Evolutionary conservation across 2,113 vertebrate species (phyloP), one percentile per base, ranked within the genome.

Genomic region (Mus spicilegus): DNA sequence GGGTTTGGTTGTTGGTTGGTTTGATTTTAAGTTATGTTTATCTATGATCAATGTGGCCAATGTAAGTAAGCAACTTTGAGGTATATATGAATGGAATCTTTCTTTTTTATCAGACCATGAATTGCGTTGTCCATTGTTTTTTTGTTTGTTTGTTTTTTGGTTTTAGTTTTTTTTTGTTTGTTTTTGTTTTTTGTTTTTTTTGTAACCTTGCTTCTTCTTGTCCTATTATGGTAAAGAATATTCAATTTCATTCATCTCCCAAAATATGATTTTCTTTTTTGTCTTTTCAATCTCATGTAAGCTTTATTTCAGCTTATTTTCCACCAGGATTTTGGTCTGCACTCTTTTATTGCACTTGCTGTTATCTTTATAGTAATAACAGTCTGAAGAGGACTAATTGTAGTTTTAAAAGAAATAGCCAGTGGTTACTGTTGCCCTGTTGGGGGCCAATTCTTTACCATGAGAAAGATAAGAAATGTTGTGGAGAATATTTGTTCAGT

Each of bases 391-490:
- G 39, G 39, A n/a, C 5, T 80, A 87, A 46, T 36, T 90, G 42
- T 28, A 58, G 67, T 93, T 89, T 89, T 28, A 56, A 90, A 91
- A 75, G n/a, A 96, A 87, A 81, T 91, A 20, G 73, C n/a, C 89
- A 9, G 39, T 78, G 22, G 67, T 95, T 96, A 51, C 10, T 96
- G 94, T 87, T 81, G 10, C 14, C 12, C 3, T 93, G 2, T 92
- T 7, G 86, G 86, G 69, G 13, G 69, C 39, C 11, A 90, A 33
- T 85, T 90, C 63, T 97, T 94, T 49, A n/a, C 11, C 54, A 0
- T 17, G 39, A 20, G 28, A 69, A 91, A 84, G 94, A 84, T 91
- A 89, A 42, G 70, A 86, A 93, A 28, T 84, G 22, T 30, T 89
- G 22, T 78, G 82, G 24, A 24, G 61, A 73, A 89, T 1, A 42